Conservation (phyloP, 2,797 vertebrate species). For the Esox masquinongy region DNA sequence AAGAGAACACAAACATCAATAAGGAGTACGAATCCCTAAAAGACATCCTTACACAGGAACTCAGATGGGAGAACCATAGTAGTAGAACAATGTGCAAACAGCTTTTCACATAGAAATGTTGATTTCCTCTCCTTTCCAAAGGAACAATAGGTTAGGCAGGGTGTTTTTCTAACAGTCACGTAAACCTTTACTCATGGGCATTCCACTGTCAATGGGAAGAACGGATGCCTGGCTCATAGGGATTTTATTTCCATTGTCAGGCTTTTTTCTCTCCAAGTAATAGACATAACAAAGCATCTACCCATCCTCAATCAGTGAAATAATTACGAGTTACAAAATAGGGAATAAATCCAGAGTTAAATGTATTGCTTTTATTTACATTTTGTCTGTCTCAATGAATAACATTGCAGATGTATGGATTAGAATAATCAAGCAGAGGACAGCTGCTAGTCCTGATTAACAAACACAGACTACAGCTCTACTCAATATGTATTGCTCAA, state of each 20-base stretch:
- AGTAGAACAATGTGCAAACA: not conserved
- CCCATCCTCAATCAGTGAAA: not conserved
- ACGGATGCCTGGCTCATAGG: not conserved
- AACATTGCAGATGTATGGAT: not conserved
- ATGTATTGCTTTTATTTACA: not conserved
- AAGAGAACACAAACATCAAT: not conserved
- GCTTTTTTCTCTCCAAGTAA: not conserved
- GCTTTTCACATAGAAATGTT: not conserved
- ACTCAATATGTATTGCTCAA: too few relatives aligned
- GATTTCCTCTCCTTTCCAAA: not conserved
- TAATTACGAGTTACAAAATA: not conserved
- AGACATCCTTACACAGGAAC: not conserved
- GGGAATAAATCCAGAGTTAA: not conserved
- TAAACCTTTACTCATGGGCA: not conserved
- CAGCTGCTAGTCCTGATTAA: not conserved
- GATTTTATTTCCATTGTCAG: not conserved
- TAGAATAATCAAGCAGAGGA: conserved; percentile 11
- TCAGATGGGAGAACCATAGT: not conserved
- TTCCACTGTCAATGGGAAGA: not conserved
- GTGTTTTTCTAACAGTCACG: not conserved
- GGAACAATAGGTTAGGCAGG: not conserved
- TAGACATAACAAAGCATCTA: not conserved
- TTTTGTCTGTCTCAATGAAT: not conserved
- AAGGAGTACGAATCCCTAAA: not conserved
- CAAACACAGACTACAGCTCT: not conserved